Evolutionary conservation across 30 jellyfish, hydroid and myxozoan genomes (phyloP).

Genomic region (Clytia hemisphaerica): DNA sequence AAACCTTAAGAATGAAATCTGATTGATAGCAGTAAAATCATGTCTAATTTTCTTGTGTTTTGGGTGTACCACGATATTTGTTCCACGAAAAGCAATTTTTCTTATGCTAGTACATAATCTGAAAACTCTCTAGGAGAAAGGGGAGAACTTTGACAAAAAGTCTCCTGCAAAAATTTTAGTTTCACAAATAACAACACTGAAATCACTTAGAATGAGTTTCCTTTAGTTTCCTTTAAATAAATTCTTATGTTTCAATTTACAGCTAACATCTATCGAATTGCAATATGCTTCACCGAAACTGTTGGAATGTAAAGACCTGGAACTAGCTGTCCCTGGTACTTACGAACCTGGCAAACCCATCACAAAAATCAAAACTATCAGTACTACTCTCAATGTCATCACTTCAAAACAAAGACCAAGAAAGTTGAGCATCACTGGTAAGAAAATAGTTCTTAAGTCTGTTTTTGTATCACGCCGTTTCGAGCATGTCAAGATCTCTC

Average conservation of each 20-base stretch:
- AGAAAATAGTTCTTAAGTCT: too few species aligned
- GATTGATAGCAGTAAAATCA: too few species aligned
- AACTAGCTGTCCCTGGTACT: constrained; percentile 98
- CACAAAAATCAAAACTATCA: constrained; percentile 73
- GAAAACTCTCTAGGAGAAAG: too few species aligned
- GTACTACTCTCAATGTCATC: constrained; percentile 86
- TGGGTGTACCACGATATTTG: too few species aligned
- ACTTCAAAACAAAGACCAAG: constrained; percentile 98
- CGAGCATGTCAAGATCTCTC: too few species aligned
- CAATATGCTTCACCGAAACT: constrained; percentile 91
- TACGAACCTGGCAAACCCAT: constrained; percentile 90
- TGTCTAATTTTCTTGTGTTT: too few species aligned
- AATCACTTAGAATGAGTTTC: not conserved
- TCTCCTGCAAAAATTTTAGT: not conserved
- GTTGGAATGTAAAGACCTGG: constrained; percentile 71
- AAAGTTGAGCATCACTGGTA: constrained; percentile 82
- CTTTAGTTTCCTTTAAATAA: not conserved
- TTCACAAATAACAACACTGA: not conserved
- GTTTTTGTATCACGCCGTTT: too few species aligned
- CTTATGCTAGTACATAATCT: too few species aligned
- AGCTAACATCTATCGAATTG: constrained; percentile 84
- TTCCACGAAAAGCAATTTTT: too few species aligned
- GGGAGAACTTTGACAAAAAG: not conserved
- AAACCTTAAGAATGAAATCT: too few species aligned
- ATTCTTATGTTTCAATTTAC: not conserved